Conservation (phyloP, 2,888 invertebrate species). For the Morpho deidamia region DNA sequence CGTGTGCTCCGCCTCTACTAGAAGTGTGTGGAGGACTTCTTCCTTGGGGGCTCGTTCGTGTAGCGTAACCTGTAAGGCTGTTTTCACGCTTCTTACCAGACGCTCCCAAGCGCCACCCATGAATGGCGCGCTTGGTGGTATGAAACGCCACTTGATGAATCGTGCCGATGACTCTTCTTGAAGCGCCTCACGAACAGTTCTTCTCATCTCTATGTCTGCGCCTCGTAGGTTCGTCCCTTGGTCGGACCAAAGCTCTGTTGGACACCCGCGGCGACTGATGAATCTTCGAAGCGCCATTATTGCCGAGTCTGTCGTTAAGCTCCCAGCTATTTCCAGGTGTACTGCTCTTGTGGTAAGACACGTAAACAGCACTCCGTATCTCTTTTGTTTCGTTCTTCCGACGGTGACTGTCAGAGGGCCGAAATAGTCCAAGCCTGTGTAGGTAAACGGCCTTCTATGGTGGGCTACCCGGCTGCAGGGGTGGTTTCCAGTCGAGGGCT, state of each 20-base stretch:
- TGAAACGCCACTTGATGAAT: conserved; percentile 16
- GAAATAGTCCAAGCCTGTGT: conserved; percentile 21
- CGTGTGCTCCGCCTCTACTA: no score
- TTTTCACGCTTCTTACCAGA: no score
- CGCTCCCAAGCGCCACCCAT: conserved; percentile 27
- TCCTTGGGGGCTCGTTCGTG: no score
- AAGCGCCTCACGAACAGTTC: conserved; percentile 1
- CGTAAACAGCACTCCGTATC: conserved; percentile 20
- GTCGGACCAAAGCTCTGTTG: conserved; percentile 21
- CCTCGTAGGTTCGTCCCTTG: conserved; percentile 26
- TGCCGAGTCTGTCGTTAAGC: conserved; percentile 13
- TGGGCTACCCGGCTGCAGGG: not conserved
- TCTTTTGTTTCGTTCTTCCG: conserved; percentile 13
- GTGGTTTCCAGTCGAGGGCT: not conserved
- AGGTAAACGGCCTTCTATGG: not conserved
- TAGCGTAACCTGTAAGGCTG: no score
- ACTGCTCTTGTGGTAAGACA: conserved; percentile 12
- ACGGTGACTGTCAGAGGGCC: conserved; percentile 21
- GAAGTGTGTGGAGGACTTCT: no score
- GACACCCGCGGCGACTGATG: conserved; percentile 23
- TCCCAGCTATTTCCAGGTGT: conserved; percentile 11
- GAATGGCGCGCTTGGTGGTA: conserved; percentile 13
- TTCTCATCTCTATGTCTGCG: conserved; percentile 19
- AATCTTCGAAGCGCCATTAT: conserved; percentile 27
- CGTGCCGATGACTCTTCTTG: not conserved